Percentiles rank a stretch among this genome's conserved stretches.
phyloP scores from a whole-genome alignment of 2,888 invertebrate species.

The Rhagium mordax region DNA sequence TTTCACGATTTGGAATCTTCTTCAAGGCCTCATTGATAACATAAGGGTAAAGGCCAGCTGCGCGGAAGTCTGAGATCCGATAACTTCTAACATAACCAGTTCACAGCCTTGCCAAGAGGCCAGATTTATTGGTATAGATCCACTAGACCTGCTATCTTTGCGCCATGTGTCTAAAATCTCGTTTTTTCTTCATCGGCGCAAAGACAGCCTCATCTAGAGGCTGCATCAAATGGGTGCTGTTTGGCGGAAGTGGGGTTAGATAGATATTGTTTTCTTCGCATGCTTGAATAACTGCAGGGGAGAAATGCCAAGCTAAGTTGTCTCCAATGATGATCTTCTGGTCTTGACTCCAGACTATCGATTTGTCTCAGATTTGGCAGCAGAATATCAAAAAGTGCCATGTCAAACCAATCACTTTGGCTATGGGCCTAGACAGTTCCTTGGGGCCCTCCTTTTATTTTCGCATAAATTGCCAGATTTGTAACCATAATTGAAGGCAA shows the following conservation, averaged over 20 bases:
- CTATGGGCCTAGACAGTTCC: neutral
- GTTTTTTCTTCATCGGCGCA: neutral
- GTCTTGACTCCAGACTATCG: neutral
- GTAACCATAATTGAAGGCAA: too few species aligned
- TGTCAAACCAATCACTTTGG: neutral
- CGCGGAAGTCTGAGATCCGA: too few species aligned
- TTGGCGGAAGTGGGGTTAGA: neutral
- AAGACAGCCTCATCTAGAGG: neutral
- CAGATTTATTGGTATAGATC: too few species aligned
- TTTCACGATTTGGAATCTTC: too few species aligned
- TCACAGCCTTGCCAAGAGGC: too few species aligned
- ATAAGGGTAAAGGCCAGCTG: too few species aligned
- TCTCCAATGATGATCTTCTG: neutral
- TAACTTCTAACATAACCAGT: too few species aligned
- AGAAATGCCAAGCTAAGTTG: neutral
- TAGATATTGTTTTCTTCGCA: neutral
- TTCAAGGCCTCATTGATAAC: too few species aligned
- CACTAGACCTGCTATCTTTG: too few species aligned
- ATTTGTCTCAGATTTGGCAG: neutral
- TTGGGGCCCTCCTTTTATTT: too few species aligned
- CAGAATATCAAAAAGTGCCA: neutral
- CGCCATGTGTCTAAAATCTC: too few species aligned
- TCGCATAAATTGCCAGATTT: too few species aligned
- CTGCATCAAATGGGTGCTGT: neutral
- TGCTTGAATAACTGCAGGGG: neutral